Evolutionary conservation across 2,797 vertebrate species (phyloP).

Genomic region (Ctenochaetus hawaiiensis): DNA sequence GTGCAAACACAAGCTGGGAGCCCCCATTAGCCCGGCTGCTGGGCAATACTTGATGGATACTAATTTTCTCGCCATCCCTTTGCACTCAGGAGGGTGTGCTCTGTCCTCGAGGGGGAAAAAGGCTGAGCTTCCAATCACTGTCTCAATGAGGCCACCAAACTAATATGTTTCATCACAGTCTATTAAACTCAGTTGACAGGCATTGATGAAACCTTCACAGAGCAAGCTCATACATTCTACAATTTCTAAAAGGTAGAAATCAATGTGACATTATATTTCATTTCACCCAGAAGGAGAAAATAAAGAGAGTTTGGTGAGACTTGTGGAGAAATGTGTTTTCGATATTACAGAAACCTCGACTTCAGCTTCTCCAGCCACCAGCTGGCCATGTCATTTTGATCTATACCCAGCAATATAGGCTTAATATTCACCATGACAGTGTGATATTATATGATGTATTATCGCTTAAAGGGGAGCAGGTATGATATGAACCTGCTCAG

Average conservation of each 20-base stretch:
- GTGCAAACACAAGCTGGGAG: conserved; percentile 73
- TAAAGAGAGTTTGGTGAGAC: conserved; percentile 12
- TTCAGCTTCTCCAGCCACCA: conserved; percentile 29
- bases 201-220: conserved; percentile 43
- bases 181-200: conserved; percentile 54
- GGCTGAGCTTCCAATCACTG: conserved; percentile 25
- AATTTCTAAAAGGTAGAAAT: conserved; percentile 39
- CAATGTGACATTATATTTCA: conserved; percentile 32
- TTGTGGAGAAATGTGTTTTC: conserved; percentile 21
- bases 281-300: conserved; percentile 42
- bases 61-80: conserved; percentile 49
- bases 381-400: conserved; percentile 50
- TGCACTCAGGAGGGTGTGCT: conserved; percentile 25
- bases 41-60: conserved; percentile 65
- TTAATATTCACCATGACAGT: conserved; percentile 40
- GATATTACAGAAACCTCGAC: conserved; percentile 26
- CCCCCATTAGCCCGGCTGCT: conserved; percentile 64
- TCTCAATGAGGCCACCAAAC: conserved; percentile 40
- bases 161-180: conserved; percentile 54
- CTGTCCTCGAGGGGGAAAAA: conserved; percentile 7
- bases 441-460: conserved; percentile 55
- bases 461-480: conserved; percentile 37
- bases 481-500: conserved; percentile 45
- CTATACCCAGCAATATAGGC: conserved; percentile 42
- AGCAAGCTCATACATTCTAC: conserved; percentile 11